Evolutionary conservation across 1,140 invertebrate genomes (phyloP), one percentile per base, ranked within the genome.

Genomic region (Trichonephila clavipes): DNA sequence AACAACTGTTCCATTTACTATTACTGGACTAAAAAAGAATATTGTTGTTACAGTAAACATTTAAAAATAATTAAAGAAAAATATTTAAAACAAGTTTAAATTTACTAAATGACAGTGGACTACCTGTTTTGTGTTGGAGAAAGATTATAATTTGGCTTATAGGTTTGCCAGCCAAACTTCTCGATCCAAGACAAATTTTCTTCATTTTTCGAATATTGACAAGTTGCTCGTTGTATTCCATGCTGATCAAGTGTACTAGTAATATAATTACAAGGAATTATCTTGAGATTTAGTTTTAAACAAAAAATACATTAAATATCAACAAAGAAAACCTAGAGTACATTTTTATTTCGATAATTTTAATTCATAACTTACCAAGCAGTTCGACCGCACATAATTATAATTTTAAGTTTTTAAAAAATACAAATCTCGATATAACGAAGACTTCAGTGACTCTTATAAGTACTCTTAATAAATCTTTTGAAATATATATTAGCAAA

Each of bases 311-410:
- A 1, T 16, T 59, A 59, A 12, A 72, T 1, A 90, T 88, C 40
- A n/a, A 28, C 28, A 28, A 28, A 28, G n/a, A n/a, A n/a, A 28
- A 28, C 0, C 28, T 28, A 28, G 28, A 28, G 28, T 28, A 28
- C 28, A 28, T 28, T 28, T 8, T 61, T 61, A 12, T 61, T 61
- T 61, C 18, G 14, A 40, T 40, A 40, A 40, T 40, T 40, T 40
- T 40, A 40, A 40, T 40, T 40, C 61, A 8, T 62, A n/a, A 14
- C 44, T 89, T 72, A 92, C 90, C 90, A 92, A 24, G 90, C 90
- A 24, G 82, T 92, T 86, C 90, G 40, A n/a, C 90, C 90, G 34
- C 90, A 92, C 90, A 92, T 92, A n/a, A 40, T 83, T 91, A 62
- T 66, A n/a, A 44, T 88, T 69, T 77, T 12, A 3, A 1, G 12